These are phyloP conservation scores for Laticauda laticaudata DNA, from an alignment of 2,113 vertebrate species.

Conservation along the genomic window DNA sequence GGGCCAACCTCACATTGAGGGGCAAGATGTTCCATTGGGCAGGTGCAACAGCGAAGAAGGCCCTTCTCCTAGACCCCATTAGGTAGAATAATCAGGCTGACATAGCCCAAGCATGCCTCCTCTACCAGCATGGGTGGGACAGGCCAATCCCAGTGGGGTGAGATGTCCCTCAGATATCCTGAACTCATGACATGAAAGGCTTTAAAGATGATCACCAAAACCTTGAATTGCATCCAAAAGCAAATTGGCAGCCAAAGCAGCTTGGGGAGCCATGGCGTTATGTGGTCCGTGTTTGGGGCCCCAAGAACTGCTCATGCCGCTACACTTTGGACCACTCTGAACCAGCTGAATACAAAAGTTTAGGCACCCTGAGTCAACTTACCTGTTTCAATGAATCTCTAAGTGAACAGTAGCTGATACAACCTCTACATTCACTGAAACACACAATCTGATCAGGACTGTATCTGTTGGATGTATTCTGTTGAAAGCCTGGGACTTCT, in stretches of 20 bases:
- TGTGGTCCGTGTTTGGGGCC: not conserved
- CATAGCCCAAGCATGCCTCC: not conserved
- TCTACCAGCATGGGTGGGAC: not conserved
- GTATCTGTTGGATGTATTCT: rapidly evolving
- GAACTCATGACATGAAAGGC: not conserved
- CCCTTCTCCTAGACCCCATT: not conserved
- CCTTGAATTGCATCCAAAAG: not conserved
- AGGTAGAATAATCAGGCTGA: not conserved
- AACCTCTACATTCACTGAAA: not conserved
- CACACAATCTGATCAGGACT: not conserved
- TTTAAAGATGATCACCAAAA: not conserved
- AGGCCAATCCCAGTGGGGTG: not conserved
- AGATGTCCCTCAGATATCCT: not conserved
- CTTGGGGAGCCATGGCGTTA: not conserved
- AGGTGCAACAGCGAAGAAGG: not conserved
- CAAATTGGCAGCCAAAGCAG: not conserved
- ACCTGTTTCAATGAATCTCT: not conserved
- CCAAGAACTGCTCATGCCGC: not conserved
- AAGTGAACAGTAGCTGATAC: not conserved
- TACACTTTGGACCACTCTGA: not conserved
- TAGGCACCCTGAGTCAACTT: not conserved
- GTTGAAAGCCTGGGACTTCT: not conserved
- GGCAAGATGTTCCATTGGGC: not conserved
- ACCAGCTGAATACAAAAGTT: not conserved
- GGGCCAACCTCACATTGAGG: not conserved